Conservation (phyloP, 2,113 vertebrate species). For the Myotis lucifugus region DNA sequence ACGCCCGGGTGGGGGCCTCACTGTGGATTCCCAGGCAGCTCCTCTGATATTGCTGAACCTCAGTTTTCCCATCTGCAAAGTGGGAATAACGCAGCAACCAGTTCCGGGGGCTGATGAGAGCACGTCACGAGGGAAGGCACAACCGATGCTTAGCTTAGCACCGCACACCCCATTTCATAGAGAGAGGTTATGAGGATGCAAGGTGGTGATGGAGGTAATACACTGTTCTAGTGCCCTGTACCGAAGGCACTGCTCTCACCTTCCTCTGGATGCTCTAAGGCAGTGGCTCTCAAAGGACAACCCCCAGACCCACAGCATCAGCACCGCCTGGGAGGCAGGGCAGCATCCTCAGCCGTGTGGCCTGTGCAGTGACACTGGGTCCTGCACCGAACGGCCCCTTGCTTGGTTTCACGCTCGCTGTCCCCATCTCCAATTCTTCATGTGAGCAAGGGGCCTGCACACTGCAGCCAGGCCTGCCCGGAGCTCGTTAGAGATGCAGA, state of each 20-base stretch:
- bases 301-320: background rate
- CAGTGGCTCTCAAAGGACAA: background rate
- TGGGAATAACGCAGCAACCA: background rate
- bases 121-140: rapidly evolving
- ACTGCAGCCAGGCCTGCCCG: background rate
- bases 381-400: background rate
- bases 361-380: background rate
- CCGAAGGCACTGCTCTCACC: background rate
- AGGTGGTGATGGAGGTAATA: no score
- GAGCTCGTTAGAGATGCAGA: background rate
- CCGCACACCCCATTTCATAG: rapidly evolving
- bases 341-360: rapidly evolving
- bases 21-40: background rate
- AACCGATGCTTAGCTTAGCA: background rate
- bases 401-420: background rate
- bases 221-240: background rate
- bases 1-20: background rate
- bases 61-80: background rate
- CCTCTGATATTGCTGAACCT: background rate
- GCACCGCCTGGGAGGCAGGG: background rate
- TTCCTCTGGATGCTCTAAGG: background rate
- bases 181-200: background rate
- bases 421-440: background rate
- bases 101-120: background rate
- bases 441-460: background rate